Evolutionary conservation across 2,113 vertebrate species (phyloP).

Genomic region (Seriola dumerili): DNA sequence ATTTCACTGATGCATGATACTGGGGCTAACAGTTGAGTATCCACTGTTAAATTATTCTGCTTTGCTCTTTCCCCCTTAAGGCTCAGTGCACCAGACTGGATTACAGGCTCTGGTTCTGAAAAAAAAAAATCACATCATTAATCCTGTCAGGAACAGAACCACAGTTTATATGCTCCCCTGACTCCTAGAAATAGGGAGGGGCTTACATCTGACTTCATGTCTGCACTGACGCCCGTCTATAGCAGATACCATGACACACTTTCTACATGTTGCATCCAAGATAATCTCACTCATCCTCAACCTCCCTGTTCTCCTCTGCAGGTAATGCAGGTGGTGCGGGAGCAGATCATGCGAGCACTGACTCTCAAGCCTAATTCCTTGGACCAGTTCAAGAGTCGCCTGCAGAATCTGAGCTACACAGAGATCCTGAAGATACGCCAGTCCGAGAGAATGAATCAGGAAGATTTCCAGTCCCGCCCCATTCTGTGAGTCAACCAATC

Average conservation of each 20-base stretch:
- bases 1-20: constrained; percentile 40
- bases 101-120: constrained; percentile 39
- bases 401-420: constrained; percentile 99
- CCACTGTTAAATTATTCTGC: constrained; percentile 42
- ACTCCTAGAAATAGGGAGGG: background rate
- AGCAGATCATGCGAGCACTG: constrained; percentile 99
- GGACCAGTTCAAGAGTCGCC: constrained; percentile 99
- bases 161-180: constrained; percentile 15
- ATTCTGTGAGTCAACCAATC: constrained; percentile 90
- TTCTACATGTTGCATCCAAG: background rate
- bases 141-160: constrained; percentile 38
- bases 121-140: constrained; percentile 35
- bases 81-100: constrained; percentile 55
- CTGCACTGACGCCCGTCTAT: background rate
- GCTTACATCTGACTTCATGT: constrained; percentile 24
- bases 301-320: constrained; percentile 67
- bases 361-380: constrained; percentile 98
- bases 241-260: background rate
- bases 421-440: constrained; percentile 99
- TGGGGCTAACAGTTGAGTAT: constrained; percentile 30
- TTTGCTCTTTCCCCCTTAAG: constrained; percentile 42
- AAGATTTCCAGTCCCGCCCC: constrained; percentile 98
- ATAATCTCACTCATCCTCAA: constrained; percentile 18
- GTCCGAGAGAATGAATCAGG: constrained; percentile 99
- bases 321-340: constrained; percentile 99